A percentile compares a stretch with the other conserved stretches of the same genome.
Evolutionary conservation across 2,888 invertebrate species (phyloP).

Genomic region (Apotomis capreana): DNA sequence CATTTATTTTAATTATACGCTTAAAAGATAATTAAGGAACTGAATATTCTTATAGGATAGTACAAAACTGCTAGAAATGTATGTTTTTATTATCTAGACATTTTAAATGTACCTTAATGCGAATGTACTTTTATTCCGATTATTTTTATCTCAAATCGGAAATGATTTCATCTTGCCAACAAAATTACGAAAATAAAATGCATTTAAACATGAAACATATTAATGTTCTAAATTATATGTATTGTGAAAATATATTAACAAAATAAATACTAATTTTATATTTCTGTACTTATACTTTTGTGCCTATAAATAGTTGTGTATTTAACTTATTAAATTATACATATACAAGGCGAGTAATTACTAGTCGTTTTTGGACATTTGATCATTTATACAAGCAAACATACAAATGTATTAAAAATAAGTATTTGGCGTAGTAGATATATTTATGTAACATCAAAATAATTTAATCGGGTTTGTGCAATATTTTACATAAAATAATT

Average conservation of each 20-base stretch:
- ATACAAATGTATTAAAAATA: background rate
- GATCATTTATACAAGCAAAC: slow-evolving; percentile 3
- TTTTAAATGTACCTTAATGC: too few relatives aligned
- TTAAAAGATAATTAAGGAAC: too few relatives aligned
- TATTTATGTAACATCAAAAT: background rate
- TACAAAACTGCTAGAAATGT: too few relatives aligned
- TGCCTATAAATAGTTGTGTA: background rate
- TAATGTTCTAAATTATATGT: too few relatives aligned
- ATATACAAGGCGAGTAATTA: slow-evolving; percentile 33
- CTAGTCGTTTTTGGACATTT: slow-evolving; percentile 33
- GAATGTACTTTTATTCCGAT: too few relatives aligned
- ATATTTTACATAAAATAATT: slow-evolving; percentile 29
- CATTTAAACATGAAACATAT: too few relatives aligned
- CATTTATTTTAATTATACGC: too few relatives aligned
- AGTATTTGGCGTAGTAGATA: background rate
- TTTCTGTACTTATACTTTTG: too few relatives aligned
- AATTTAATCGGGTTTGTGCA: slow-evolving; percentile 34
- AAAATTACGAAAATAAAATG: too few relatives aligned
- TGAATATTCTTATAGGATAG: background rate
- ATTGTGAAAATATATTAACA: background rate
- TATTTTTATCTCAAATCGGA: too few relatives aligned
- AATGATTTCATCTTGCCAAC: too few relatives aligned
- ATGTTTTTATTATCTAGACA: too few relatives aligned
- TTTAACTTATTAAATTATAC: slow-evolving; percentile 19
- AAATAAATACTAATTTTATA: background rate